Percentiles rank a stretch among this genome's conserved stretches.
Evolutionary conservation across 1,140 invertebrate species (phyloP).

Genomic region (roundworm (Caenorhabditis elegans)): WBcel235 BX284606.5:4869501-4870000

Average conservation of each 20-base stretch:
- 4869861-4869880: background rate
- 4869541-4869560: slow-evolving; percentile 63
- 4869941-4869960: slow-evolving; percentile 14
- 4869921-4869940: background rate
- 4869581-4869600: slow-evolving; percentile 58
- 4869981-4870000: slow-evolving; percentile 8
- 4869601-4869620: no score
- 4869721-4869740: no score
- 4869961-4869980: slow-evolving; percentile 26
- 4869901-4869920: background rate
- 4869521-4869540: slow-evolving; percentile 61
- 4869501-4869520: slow-evolving; percentile 58
- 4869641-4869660: background rate
- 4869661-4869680: no score
- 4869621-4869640: no score
- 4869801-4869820: slow-evolving; percentile 29
- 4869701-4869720: background rate
- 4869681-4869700: slow-evolving; percentile 5
- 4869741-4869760: background rate
- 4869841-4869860: slow-evolving; percentile 2
- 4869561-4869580: slow-evolving; percentile 55
- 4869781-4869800: slow-evolving; percentile 10
- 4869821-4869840: slow-evolving; percentile 31
- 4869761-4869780: slow-evolving; percentile 19
- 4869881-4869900: slow-evolving; percentile 30